Evolutionary conservation across 2,113 vertebrate genomes (phyloP).

Genomic region (Andinoacara biseriatus): DNA sequence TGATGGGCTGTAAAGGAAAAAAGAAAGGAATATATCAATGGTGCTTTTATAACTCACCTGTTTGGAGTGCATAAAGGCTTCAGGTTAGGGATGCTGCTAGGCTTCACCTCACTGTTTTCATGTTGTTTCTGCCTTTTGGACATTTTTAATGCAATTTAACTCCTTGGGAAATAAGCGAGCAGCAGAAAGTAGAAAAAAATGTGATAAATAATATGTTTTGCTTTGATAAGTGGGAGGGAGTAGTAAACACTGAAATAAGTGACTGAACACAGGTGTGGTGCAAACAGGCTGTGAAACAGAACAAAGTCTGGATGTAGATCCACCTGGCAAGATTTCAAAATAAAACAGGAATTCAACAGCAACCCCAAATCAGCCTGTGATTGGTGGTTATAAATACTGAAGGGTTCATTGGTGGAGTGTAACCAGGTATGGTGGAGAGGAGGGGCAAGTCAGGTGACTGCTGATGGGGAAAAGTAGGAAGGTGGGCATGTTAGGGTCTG

Average conservation of each 20-base stretch:
- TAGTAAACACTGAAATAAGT: background rate
- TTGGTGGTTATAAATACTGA: background rate
- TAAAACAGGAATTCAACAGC: background rate
- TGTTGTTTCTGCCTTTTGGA: no score
- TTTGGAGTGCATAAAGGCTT: no score
- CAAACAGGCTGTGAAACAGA: background rate
- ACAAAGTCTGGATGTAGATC: background rate
- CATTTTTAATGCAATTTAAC: no score
- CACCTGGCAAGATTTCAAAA: background rate
- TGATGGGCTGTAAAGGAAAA: background rate
- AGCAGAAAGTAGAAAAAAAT: no score
- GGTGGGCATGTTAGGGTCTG: accelerated
- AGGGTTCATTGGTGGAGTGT: background rate
- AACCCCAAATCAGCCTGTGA: background rate
- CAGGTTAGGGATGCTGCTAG: no score
- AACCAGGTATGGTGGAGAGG: background rate
- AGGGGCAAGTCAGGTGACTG: background rate
- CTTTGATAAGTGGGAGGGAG: background rate
- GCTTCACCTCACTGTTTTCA: no score
- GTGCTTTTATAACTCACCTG: no score
- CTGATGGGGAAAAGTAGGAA: background rate
- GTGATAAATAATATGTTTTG: no score
- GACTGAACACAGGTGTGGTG: background rate
- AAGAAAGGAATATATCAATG: background rate
- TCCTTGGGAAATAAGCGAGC: no score